Base-by-base conservation (phyloP, 2,797 vertebrate species). In the Pseudochirops corinnae region DNA sequence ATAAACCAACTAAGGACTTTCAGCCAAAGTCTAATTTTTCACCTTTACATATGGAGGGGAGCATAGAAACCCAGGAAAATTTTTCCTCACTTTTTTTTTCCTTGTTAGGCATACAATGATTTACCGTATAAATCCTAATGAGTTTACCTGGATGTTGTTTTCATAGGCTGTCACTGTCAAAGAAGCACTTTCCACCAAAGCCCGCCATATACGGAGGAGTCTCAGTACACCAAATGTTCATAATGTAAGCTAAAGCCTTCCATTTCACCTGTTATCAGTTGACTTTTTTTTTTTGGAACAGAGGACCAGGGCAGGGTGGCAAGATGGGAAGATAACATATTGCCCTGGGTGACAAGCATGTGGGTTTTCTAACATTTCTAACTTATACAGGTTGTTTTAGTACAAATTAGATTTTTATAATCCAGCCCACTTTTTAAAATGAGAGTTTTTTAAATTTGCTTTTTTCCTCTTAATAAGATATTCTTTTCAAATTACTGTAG, bases 181-280 rank as follows among this genome's bases (percentile, higher is more conserved):
- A 98, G 99, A 99, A 98, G 99, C 99, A 0, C 99, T 99, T 50
- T 98, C 99, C 96, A 98, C 99, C 90, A 99, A 99, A 98, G 99
- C 98, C 1, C 99, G 99, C 98, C 99, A 99, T 97, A 99, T 99
- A 46, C 99, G 99, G 92, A 99, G 99, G 96, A 99, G 99, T 97
- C 98, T 99, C 98, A 99, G 99, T 99, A 99, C 99, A 14, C 99
- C 99, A 0, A 99, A 99, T 6, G 99, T 99, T 93, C 99, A 99
- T 97, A 99, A 99, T 0, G 99, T 99, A 99, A 99, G 99, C 98
- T 97, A 6, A 7, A 5, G 58, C 96, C 91, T 26, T 10, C 9
- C 0, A 1, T 5, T 18, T 94, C 0, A 6, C 58, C 55, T 55
- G 12, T 28, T 0, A 57, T n/a, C 5, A 0, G 0, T 0, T 6